These are phyloP conservation scores for Myoxocephalus aenaeus DNA, from an alignment of 2,797 vertebrate genomes.

Conservation along the genomic window DNA sequence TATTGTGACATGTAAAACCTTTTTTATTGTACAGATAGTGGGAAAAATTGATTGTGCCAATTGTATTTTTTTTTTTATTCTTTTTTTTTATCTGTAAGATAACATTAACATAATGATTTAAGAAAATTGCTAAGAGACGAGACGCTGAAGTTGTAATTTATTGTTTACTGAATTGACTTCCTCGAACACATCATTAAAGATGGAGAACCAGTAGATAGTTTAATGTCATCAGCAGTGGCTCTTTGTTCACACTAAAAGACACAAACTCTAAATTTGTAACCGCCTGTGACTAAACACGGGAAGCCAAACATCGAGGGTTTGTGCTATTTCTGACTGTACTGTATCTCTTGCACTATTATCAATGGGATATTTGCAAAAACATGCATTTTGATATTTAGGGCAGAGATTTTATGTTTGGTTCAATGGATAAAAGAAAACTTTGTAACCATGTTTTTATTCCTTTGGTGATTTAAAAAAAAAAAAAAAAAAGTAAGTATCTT, in stretches of 20 bases:
- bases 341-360: constrained; percentile 78
- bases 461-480: constrained; percentile 42
- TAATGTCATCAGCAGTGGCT: constrained; percentile 38
- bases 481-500: constrained; percentile 1
- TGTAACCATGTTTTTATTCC: constrained; percentile 64
- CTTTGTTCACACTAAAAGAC: constrained; percentile 69
- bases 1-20: constrained; percentile 70
- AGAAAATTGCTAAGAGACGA: constrained; percentile 69
- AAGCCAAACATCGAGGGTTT: constrained; percentile 65
- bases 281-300: constrained; percentile 53
- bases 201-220: constrained; percentile 47
- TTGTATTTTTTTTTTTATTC: constrained; percentile 60
- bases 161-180: constrained; percentile 76
- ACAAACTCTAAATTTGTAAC: constrained; percentile 65
- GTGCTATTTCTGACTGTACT: constrained; percentile 69
- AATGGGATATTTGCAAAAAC: constrained; percentile 72
- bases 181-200: constrained; percentile 37
- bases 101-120: constrained; percentile 65
- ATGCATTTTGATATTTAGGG: constrained; percentile 70
- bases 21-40: constrained; percentile 80
- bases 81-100: constrained; percentile 71
- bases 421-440: constrained; percentile 43
- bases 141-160: constrained; percentile 82
- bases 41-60: constrained; percentile 80
- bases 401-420: constrained; percentile 70